Conservation (phyloP, 2,797 vertebrate species). For the Centroberyx gerrardi region DNA sequence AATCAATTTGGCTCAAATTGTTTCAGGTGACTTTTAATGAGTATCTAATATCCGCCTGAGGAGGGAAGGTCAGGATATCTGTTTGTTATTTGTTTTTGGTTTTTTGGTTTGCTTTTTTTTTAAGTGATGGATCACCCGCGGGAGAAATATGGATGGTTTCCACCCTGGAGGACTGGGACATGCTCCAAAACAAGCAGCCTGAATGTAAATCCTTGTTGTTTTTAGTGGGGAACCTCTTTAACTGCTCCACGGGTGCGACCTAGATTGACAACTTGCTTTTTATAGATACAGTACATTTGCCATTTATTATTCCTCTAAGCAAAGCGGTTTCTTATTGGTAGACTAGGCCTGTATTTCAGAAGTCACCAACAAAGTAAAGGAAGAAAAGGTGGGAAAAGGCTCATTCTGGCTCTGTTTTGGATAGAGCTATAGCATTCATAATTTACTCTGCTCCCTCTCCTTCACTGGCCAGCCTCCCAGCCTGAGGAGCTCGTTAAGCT, state of each 20-base stretch:
- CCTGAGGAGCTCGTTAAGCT: constrained; percentile 79
- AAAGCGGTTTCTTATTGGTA: constrained; percentile 1
- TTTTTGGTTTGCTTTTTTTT: constrained; percentile 40
- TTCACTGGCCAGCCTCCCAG: constrained; percentile 70
- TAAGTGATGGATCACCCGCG: constrained; percentile 79
- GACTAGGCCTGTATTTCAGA: constrained; percentile 33
- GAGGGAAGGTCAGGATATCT: constrained; percentile 85
- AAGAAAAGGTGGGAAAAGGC: constrained; percentile 11
- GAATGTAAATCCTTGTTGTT: constrained; percentile 74
- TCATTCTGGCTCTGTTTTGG: constrained; percentile 57
- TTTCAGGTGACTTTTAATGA: constrained; percentile 89
- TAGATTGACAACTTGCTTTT: constrained; percentile 69
- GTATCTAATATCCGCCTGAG: constrained; percentile 83
- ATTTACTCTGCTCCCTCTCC: constrained; percentile 64
- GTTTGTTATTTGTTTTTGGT: constrained; percentile 76
- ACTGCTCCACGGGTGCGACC: constrained; percentile 69
- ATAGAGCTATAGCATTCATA: constrained; percentile 61
- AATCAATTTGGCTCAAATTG: constrained; percentile 97
- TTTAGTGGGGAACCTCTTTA: constrained; percentile 74
- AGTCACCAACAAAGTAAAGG: constrained; percentile 19
- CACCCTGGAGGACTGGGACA: constrained; percentile 69
- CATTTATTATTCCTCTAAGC: constrained; percentile 48
- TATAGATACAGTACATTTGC: constrained; percentile 45
- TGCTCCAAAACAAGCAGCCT: constrained; percentile 79
- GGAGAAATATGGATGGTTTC: constrained; percentile 76